Conservation (phyloP, 2,888 invertebrate species). For the Hypena proboscidalis region DNA sequence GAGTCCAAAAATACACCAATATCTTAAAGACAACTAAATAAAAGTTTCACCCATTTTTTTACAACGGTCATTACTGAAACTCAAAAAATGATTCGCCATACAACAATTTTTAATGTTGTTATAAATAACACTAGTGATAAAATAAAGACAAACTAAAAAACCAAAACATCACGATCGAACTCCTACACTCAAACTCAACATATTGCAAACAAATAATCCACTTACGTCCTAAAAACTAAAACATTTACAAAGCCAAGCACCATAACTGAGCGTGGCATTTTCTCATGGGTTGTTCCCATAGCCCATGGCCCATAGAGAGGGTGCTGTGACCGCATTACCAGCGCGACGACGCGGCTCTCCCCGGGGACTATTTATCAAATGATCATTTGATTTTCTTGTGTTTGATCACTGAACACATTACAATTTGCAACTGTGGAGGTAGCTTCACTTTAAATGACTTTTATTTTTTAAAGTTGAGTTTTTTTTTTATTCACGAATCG, state of each 20-base stretch:
- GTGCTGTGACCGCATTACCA: conserved; percentile 78
- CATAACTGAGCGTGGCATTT: conserved; percentile 54
- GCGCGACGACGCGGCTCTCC: conserved; percentile 61
- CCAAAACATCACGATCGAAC: no score
- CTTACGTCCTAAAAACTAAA: background rate
- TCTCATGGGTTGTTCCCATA: conserved; percentile 22
- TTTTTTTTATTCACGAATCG: background rate
- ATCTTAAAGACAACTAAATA: no score
- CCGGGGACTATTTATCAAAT: conserved; percentile 84
- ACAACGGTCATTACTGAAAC: no score
- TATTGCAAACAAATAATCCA: background rate
- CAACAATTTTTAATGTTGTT: no score
- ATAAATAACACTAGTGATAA: no score
- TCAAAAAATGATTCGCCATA: no score
- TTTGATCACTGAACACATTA: conserved; percentile 86
- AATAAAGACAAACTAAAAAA: no score
- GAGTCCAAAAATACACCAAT: no score
- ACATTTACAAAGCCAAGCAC: conserved; percentile 45
- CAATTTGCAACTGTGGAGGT: conserved; percentile 74
- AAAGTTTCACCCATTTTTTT: no score
- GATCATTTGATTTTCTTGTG: conserved; percentile 86
- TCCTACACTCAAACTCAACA: conserved; percentile 1
- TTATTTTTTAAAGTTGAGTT: background rate
- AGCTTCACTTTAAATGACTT: conserved; percentile 61
- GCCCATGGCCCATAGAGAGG: no score